Base-by-base conservation (phyloP, 1,140 invertebrate genomes). In the Eriosoma lanigerum region DNA sequence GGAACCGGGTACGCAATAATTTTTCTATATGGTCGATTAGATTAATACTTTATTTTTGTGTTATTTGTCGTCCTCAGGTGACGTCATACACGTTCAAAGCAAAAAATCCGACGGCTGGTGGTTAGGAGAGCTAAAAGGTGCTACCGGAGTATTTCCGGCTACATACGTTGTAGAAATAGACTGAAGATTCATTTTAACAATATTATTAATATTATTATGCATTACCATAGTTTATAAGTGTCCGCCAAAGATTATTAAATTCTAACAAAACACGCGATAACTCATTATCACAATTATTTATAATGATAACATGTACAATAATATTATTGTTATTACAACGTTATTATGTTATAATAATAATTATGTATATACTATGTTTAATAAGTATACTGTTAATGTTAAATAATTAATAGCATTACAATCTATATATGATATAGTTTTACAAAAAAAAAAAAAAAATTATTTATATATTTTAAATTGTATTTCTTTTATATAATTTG, bases 21-120 rank as follows among this genome's bases (percentile, higher is more conserved):
- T 21, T n/a, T n/a, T 12, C 9, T 12, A n/a, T 4, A 54, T 19
- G 50, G n/a, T 54, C 0, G n/a, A n/a, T n/a, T n/a, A n/a, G n/a
- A n/a, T n/a, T n/a, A n/a, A n/a, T n/a, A n/a, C n/a, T n/a, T n/a
- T n/a, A n/a, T n/a, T n/a, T 38, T 38, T 38, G 32, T 38, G 32
- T 4, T 38, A 38, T 38, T 38, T 38, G 3, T 38, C n/a, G 32
- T 38, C 32, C 32, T n/a, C 87, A 92, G 91, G 95, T 82, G 94
- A 97, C 85, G 87, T 95, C 15, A 94, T 97, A 82, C 92, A 92
- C 81, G 92, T 97, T 38, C 94, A 94, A 85, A 92, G 94, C 83
- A 96, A 96, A 84, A 93, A 96, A 85, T 91, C 93, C n/a, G 94
- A 96, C 84, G 95, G 94, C 9, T 97, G 95, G 95, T 97, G 96